A percentile compares a stretch with the other conserved stretches of the same genome.
These are phyloP conservation scores for Hypothenemus hampei DNA, from an alignment of 1,140 invertebrate species.

Conservation along the genomic window DNA sequence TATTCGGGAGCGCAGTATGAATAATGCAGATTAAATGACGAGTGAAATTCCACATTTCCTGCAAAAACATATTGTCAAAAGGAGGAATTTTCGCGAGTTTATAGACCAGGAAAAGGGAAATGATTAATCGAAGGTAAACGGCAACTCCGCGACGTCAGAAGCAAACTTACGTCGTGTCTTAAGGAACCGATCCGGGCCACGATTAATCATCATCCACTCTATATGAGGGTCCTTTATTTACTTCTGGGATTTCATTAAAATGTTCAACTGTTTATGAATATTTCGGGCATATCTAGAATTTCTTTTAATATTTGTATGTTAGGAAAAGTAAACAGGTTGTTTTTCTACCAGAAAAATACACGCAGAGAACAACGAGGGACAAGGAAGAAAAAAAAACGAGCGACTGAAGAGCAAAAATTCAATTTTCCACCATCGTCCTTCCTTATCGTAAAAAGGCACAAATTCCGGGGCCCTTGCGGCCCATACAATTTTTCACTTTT, in stretches of 20 bases:
- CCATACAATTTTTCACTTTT: constrained; percentile 1
- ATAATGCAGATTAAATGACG: constrained; percentile 18
- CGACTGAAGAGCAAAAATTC: constrained; percentile 1
- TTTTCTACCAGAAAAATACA: not conserved
- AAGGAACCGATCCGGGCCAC: constrained; percentile 17
- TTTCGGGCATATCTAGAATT: not conserved
- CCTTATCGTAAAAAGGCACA: constrained; percentile 18
- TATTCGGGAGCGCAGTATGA: too few species aligned
- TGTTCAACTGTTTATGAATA: too few species aligned
- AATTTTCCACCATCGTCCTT: constrained; percentile 15
- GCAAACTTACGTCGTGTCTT: constrained; percentile 33
- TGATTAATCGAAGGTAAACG: constrained; percentile 35
- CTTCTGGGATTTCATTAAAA: not conserved
- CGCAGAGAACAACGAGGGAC: not conserved
- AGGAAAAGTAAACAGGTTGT: not conserved
- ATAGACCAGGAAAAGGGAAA: constrained; percentile 14
- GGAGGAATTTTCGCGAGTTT: constrained; percentile 16
- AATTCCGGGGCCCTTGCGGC: not conserved
- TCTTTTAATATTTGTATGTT: not conserved
- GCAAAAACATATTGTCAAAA: constrained; percentile 19
- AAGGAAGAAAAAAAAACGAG: not conserved
- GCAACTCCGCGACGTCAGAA: constrained; percentile 33
- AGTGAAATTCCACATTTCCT: constrained; percentile 6
- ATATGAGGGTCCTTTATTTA: not conserved
- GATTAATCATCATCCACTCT: constrained; percentile 28